Percentiles rank a stretch among this genome's conserved stretches.
These are phyloP conservation scores for Phymanthus crucifer DNA, from an alignment of 92 coral and sea anemone species.

Conservation along the genomic window DNA sequence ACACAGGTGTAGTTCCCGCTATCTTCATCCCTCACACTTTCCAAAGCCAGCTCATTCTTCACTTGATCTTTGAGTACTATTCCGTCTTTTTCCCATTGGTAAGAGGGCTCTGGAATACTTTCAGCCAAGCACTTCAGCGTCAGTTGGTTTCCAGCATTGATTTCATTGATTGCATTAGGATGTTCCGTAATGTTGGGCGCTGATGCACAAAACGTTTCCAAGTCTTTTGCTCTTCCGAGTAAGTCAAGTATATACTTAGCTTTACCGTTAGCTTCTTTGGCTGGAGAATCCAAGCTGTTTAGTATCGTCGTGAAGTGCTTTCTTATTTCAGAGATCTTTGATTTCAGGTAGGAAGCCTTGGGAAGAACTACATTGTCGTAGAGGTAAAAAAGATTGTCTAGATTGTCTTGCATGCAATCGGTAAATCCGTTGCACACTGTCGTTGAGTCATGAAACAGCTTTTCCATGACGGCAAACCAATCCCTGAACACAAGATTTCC, in stretches of 20 bases:
- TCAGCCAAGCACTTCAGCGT: conserved; percentile 59
- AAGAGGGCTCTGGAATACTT: conserved; percentile 47
- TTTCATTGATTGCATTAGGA: conserved; percentile 58
- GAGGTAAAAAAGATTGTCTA: conserved; percentile 55
- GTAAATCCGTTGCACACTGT: conserved; percentile 66
- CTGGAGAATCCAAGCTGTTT: conserved; percentile 40
- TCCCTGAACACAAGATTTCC: conserved; percentile 45
- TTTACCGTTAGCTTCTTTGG: conserved; percentile 38
- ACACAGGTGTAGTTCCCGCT: conserved; percentile 69
- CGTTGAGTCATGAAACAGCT: conserved; percentile 46
- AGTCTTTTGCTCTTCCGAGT: conserved; percentile 36
- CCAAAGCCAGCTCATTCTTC: conserved; percentile 29
- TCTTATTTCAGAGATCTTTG: conserved; percentile 23
- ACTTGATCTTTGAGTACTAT: conserved; percentile 27
- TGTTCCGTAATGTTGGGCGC: conserved; percentile 75
- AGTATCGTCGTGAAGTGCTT: conserved; percentile 14
- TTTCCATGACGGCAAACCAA: conserved; percentile 77
- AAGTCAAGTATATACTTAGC: conserved; percentile 43
- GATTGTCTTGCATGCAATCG: conserved; percentile 56
- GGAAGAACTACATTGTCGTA: conserved; percentile 58
- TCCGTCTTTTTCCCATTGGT: conserved; percentile 64
- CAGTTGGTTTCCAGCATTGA: conserved; percentile 49
- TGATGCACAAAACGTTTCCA: conserved; percentile 61
- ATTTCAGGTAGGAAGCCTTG: conserved; percentile 32
- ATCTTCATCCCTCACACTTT: conserved; percentile 33